Evolutionary conservation across 2,888 invertebrate species (phyloP).

Genomic region (Scaptomyza tumidula): DNA sequence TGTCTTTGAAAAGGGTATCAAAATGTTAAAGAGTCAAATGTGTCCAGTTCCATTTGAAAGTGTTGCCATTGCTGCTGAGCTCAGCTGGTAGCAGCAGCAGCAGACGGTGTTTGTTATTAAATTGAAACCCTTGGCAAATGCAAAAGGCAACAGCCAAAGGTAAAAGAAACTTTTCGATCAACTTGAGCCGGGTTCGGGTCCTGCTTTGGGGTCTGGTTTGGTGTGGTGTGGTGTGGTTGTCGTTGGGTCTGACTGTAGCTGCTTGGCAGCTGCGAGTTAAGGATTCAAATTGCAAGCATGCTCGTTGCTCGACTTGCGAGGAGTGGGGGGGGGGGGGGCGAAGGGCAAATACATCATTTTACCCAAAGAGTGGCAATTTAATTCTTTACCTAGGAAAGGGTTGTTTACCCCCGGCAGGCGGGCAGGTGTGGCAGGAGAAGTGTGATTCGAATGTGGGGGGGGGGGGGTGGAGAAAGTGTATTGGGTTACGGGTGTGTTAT

Average conservation of each 20-base stretch:
- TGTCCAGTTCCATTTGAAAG: slow-evolving; percentile 23
- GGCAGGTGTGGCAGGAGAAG: neutral
- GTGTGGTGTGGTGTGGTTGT: neutral
- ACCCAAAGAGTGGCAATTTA: slow-evolving; percentile 44
- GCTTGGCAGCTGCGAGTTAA: slow-evolving; percentile 35
- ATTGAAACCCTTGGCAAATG: slow-evolving; percentile 55
- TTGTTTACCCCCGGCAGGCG: slow-evolving; percentile 5
- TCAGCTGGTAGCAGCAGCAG: slow-evolving; percentile 34
- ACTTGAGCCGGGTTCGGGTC: slow-evolving; percentile 67
- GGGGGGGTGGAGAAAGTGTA: neutral
- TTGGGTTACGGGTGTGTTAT: slow-evolving; percentile 10
- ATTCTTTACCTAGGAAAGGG: slow-evolving; percentile 43
- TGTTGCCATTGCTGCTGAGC: slow-evolving; percentile 21
- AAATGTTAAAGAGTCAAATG: slow-evolving; percentile 23
- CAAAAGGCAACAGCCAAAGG: slow-evolving; percentile 46
- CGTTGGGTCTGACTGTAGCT: neutral
- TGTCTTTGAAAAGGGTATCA: slow-evolving; percentile 3
- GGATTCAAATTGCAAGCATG: slow-evolving; percentile 37
- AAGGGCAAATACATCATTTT: slow-evolving; percentile 56
- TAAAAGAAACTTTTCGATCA: slow-evolving; percentile 76
- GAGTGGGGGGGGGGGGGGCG: neutral
- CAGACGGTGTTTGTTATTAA: slow-evolving; percentile 53
- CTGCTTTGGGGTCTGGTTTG: neutral
- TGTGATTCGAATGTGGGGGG: neutral
- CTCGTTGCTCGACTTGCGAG: neutral